Percentiles rank a stretch among this genome's conserved stretches.
Evolutionary conservation across 1,140 invertebrate genomes (phyloP).

Genomic region (Acromyrmex heyeri): DNA sequence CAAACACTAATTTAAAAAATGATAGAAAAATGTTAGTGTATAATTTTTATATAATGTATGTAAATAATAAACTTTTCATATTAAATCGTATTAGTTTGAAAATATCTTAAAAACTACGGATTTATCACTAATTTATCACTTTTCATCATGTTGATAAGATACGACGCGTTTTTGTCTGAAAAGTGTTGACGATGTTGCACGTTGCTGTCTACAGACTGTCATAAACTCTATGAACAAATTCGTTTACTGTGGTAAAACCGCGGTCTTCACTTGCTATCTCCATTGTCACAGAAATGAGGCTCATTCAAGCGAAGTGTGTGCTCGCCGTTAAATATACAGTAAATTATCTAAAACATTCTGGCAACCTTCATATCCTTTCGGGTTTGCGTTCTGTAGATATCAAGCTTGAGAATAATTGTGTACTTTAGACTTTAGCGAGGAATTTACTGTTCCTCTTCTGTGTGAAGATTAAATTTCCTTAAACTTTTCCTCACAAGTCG

Average conservation of each 20-base stretch:
- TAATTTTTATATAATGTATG: neutral
- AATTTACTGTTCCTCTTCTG: conserved; percentile 4
- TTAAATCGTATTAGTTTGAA: neutral
- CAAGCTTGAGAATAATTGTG: conserved; percentile 21
- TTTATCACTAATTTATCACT: conserved; percentile 24
- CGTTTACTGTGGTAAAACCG: conserved; percentile 26
- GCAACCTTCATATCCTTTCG: conserved; percentile 14
- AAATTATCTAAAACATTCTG: conserved; percentile 34
- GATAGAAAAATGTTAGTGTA: neutral
- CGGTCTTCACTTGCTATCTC: conserved; percentile 9
- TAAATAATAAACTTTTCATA: neutral
- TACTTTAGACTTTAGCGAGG: neutral
- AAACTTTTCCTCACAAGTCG: conserved; percentile 18
- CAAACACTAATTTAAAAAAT: neutral
- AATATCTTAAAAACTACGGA: neutral
- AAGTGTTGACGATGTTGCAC: neutral
- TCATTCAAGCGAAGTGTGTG: conserved; percentile 8
- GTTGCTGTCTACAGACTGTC: neutral
- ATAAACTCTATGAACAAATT: conserved; percentile 29
- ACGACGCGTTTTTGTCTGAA: neutral
- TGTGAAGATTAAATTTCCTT: conserved; percentile 42
- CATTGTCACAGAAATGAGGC: conserved; percentile 32
- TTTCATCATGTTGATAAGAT: neutral
- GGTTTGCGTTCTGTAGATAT: conserved; percentile 34
- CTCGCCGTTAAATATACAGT: conserved; percentile 38